Evolutionary conservation across 2,113 vertebrate species (phyloP), one percentile per base, ranked within the genome.

Genomic region (Acrocephalus kingi): DNA sequence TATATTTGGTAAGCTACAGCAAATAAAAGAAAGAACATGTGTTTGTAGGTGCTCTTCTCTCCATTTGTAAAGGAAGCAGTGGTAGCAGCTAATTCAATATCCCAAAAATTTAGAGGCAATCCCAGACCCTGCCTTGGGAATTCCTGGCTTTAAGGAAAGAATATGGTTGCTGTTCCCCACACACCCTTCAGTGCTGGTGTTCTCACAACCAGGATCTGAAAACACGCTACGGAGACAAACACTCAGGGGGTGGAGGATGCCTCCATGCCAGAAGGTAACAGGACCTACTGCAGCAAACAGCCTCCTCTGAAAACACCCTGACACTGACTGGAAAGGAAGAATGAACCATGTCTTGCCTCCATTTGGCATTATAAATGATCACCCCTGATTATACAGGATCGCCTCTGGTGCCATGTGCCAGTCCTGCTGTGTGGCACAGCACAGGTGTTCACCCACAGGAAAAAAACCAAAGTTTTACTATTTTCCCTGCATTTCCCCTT

Each of bases 371-470:
- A 85, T 4, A 33, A 15, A 33, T 3, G 13, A 90, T 45, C 39
- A 66, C 46, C 49, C 74, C 46, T 0, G 1, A 31, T 43, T 46
- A 30, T 2, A 54, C 0, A 54, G 51, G 56, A 84, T 75, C 84
- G 39, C 49, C 51, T 15, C 68, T 45, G 39, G 37, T 55, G 78
- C 54, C 0, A 0, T 4, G 58, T 49, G 73, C 67, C 0, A 0
- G 27, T 66, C 77, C 87, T 0, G 0, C 82, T 27, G 30, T 13
- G 77, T 61, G 39, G 68, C 66, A 31, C n/a, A 17, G 45, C 1
- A 3, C 72, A 89, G 85, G 82, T 84, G 87, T 21, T 84, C 75
- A 74, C 33, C 7, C 87, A 94, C n/a, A 72, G 73, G 48, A n/a
- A 81, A 67, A 85, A 85, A 73, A 69, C 2, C 17, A 21, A 79